Percentiles rank a stretch among this genome's conserved stretches.
These are phyloP conservation scores for Tauraco hartlaubi DNA, from an alignment of 2,797 vertebrate genomes.

Conservation along the genomic window DNA sequence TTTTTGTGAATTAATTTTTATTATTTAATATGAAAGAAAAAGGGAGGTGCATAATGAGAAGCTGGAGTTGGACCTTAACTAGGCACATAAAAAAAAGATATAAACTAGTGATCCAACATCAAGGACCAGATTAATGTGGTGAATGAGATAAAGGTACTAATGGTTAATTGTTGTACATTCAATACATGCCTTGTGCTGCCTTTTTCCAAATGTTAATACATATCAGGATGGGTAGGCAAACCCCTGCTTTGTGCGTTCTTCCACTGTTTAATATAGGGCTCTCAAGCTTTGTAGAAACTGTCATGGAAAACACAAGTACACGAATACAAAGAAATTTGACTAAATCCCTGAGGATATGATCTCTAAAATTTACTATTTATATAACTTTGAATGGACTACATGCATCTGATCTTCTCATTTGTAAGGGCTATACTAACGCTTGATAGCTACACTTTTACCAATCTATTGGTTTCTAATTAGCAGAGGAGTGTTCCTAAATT, in stretches of 20 bases:
- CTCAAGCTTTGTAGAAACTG: not conserved
- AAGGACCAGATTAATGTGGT: not conserved
- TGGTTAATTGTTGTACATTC: not conserved
- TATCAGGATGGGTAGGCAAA: not conserved
- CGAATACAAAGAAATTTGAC: not conserved
- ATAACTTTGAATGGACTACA: slow-evolving; percentile 20
- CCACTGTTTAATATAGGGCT: not conserved
- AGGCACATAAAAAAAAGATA: not conserved
- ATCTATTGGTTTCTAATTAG: slow-evolving; percentile 29
- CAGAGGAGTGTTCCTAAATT: slow-evolving; percentile 6
- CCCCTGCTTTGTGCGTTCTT: not conserved
- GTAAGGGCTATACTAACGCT: not conserved
- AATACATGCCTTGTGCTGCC: not conserved
- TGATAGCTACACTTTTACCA: slow-evolving; percentile 19
- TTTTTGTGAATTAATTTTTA: not conserved
- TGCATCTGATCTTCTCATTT: not conserved
- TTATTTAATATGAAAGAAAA: not conserved
- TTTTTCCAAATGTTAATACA: not conserved
- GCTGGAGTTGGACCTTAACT: not conserved
- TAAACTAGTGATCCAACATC: not conserved
- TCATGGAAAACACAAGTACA: not conserved
- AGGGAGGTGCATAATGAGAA: not conserved
- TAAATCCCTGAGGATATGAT: not conserved
- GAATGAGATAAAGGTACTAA: not conserved
- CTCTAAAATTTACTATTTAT: slow-evolving; percentile 18